Conservation (phyloP, 2,888 invertebrate genomes). For the Amphipyra tragopoginis region DNA sequence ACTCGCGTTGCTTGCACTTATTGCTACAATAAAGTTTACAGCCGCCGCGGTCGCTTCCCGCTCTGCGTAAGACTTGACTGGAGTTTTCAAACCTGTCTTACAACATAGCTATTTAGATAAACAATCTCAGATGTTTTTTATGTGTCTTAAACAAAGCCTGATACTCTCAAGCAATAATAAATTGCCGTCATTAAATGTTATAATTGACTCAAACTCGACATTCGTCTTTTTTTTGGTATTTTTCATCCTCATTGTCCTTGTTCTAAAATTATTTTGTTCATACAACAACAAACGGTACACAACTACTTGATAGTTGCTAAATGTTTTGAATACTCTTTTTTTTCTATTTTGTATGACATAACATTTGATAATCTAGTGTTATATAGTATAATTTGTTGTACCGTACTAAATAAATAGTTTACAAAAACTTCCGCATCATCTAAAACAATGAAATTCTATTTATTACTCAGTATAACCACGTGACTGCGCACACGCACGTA, state of each 20-base stretch:
- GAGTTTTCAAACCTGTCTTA: not conserved
- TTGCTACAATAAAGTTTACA: slow-evolving; percentile 7
- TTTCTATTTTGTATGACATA: no score
- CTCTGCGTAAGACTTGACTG: not conserved
- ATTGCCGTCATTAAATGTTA: no score
- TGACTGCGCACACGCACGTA: not conserved
- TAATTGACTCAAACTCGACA: no score
- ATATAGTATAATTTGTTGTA: no score
- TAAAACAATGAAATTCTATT: not conserved
- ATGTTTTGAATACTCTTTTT: no score
- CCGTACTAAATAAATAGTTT: no score
- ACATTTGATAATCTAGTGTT: no score
- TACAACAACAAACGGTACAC: not conserved
- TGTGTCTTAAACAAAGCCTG: no score
- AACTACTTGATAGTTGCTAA: not conserved
- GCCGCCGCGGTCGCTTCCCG: not conserved
- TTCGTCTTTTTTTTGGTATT: no score
- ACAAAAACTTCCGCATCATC: not conserved
- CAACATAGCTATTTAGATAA: no score
- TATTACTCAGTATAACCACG: not conserved
- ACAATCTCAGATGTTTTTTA: no score
- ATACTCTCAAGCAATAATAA: no score
- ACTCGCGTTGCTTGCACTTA: not conserved
- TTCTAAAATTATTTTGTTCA: not conserved
- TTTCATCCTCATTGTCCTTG: slow-evolving; percentile 1